Percentiles rank a stretch among this genome's conserved stretches.
Evolutionary conservation across 2,113 vertebrate species (phyloP).

Genomic region (Cairina moschata): DNA sequence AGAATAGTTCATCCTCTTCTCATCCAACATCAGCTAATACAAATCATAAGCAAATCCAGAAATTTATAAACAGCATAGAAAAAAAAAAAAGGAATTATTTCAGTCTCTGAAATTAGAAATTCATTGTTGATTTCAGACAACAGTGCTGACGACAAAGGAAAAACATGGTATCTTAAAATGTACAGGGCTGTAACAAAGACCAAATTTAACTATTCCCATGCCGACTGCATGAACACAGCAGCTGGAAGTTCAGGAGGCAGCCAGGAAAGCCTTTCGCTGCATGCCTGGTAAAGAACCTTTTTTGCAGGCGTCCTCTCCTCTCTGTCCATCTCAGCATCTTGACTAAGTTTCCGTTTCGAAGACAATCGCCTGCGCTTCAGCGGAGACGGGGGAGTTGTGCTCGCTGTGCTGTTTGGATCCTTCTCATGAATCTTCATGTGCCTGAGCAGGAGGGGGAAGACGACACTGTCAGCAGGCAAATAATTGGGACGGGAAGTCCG

Average conservation of each 20-base stretch:
- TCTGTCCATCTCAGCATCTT: constrained; percentile 82
- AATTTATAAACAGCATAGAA: neutral
- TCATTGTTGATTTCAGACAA: neutral
- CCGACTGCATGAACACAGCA: neutral
- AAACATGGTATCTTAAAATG: neutral
- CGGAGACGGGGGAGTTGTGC: constrained; percentile 85
- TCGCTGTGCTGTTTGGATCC: constrained; percentile 81
- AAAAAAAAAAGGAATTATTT: neutral
- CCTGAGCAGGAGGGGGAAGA: constrained; percentile 71
- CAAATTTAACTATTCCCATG: neutral
- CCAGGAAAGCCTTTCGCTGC: neutral
- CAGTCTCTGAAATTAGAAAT: neutral
- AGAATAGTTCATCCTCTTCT: neutral
- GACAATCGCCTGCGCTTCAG: constrained; percentile 88
- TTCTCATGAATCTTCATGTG: constrained; percentile 99
- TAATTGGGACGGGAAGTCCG: rapidly evolving
- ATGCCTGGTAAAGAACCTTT: constrained; percentile 78
- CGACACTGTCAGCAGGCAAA: neutral
- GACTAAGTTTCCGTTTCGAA: constrained; percentile 87
- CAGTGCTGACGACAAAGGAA: neutral
- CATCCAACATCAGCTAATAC: neutral
- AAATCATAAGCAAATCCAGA: neutral
- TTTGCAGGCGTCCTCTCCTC: constrained; percentile 86
- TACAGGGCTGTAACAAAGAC: neutral
- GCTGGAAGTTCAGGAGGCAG: neutral